Evolutionary conservation across 2,797 vertebrate genomes (phyloP).

Genomic region (Tragelaphus oryx): DNA sequence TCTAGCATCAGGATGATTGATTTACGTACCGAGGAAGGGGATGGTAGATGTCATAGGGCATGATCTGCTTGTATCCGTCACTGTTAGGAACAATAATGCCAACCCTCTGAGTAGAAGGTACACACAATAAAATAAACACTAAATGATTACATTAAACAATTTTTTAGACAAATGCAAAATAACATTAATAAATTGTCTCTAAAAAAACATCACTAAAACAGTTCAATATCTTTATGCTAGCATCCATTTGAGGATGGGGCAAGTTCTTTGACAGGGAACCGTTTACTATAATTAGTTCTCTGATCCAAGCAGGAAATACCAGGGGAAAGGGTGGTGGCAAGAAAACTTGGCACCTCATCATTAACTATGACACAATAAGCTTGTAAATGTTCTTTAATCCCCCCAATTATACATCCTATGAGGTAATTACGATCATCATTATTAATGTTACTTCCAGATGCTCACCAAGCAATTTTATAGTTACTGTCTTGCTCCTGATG

Average conservation of each 20-base stretch:
- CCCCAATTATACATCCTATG: conserved; percentile 60
- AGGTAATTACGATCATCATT: conserved; percentile 63
- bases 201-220: conserved; percentile 61
- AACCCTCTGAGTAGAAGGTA: conserved; percentile 87
- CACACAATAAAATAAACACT: conserved; percentile 85
- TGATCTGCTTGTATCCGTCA: conserved; percentile 99
- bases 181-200: conserved; percentile 55
- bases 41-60: conserved; percentile 99
- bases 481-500: conserved; percentile 45
- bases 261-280: conserved; percentile 40
- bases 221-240: conserved; percentile 37
- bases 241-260: neutral
- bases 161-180: conserved; percentile 71
- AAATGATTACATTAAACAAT: conserved; percentile 82
- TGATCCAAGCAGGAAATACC: conserved; percentile 66
- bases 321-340: conserved; percentile 52
- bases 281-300: conserved; percentile 52
- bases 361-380: conserved; percentile 63
- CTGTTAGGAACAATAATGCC: conserved; percentile 90
- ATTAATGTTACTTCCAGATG: conserved; percentile 67
- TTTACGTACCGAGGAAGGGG: conserved; percentile 95
- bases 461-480: conserved; percentile 32
- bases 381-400: conserved; percentile 58
- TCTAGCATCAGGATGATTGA: conserved; percentile 72
- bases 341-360: conserved; percentile 59